Conservation (phyloP, 2,888 invertebrate species). For the Arrhopalites spinosus region DNA sequence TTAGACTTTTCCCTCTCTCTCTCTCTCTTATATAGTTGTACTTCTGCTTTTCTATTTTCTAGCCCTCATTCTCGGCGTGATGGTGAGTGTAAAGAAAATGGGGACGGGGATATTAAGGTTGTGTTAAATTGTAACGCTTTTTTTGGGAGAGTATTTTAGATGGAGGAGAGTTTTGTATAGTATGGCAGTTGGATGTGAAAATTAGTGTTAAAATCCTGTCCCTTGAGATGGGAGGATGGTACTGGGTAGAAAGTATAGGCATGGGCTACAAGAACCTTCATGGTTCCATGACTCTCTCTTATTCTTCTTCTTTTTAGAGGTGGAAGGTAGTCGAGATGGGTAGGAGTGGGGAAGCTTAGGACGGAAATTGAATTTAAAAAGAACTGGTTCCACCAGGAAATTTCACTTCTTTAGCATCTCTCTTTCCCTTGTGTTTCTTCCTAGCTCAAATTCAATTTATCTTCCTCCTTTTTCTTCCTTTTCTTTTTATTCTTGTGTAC, state of each 20-base stretch:
- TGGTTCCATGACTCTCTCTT: too few relatives aligned
- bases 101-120: too few relatives aligned
- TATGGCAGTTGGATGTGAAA: slow-evolving; percentile 36
- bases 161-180: slow-evolving; percentile 7
- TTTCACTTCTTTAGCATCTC: slow-evolving; percentile 47
- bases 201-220: slow-evolving; percentile 48
- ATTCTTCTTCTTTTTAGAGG: too few relatives aligned
- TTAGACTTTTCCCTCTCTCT: background rate
- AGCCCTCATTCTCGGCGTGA: too few relatives aligned
- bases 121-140: too few relatives aligned
- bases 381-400: too few relatives aligned
- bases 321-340: too few relatives aligned
- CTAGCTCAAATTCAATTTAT: slow-evolving; percentile 48
- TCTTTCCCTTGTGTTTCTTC: slow-evolving; percentile 46
- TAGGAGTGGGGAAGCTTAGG: slow-evolving; percentile 33
- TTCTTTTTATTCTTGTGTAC: background rate
- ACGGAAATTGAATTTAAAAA: slow-evolving; percentile 47
- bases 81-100: too few relatives aligned
- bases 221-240: background rate
- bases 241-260: background rate
- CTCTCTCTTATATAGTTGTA: background rate
- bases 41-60: background rate
- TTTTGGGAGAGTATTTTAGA: slow-evolving; percentile 17
- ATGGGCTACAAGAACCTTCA: too few relatives aligned
- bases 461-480: slow-evolving; percentile 30